These are phyloP conservation scores for Vombatus ursinus DNA, from an alignment of 2,113 vertebrate genomes.

Conservation along the genomic window DNA sequence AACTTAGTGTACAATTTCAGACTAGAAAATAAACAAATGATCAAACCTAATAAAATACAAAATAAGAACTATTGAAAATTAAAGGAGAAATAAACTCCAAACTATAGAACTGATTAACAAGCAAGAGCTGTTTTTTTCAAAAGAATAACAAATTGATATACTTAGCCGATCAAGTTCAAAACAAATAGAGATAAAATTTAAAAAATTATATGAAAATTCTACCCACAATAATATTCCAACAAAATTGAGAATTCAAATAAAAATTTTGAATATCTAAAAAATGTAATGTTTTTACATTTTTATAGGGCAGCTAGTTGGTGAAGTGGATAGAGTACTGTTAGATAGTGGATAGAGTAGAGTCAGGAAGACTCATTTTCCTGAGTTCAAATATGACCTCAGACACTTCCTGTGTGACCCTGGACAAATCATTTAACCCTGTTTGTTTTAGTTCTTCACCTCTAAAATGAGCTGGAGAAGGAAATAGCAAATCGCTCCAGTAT, in stretches of 20 bases:
- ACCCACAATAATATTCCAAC: not conserved
- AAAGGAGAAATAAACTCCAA: not conserved
- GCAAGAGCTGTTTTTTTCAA: not conserved
- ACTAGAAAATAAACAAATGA: not conserved
- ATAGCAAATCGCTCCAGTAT: not conserved
- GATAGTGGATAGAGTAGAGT: too few relatives aligned
- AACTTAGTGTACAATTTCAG: not conserved
- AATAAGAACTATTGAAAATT: not conserved
- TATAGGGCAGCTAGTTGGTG: too few relatives aligned
- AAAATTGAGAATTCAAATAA: not conserved
- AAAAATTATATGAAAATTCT: not conserved
- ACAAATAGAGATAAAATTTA: not conserved
- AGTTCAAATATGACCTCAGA: not conserved
- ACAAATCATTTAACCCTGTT: not conserved
- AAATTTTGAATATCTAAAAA: not conserved
- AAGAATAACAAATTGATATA: not conserved
- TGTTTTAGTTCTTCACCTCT: not conserved
- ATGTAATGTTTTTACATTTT: not conserved
- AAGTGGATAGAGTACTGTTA: too few relatives aligned
- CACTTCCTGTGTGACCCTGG: not conserved
- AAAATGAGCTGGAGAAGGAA: not conserved
- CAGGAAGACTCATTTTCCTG: not conserved
- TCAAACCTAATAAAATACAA: not conserved
- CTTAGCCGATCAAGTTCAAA: not conserved
- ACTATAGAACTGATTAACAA: not conserved